Base-by-base conservation (phyloP, 1,140 invertebrate genomes). In the Chrysomallon squamiferum region DNA sequence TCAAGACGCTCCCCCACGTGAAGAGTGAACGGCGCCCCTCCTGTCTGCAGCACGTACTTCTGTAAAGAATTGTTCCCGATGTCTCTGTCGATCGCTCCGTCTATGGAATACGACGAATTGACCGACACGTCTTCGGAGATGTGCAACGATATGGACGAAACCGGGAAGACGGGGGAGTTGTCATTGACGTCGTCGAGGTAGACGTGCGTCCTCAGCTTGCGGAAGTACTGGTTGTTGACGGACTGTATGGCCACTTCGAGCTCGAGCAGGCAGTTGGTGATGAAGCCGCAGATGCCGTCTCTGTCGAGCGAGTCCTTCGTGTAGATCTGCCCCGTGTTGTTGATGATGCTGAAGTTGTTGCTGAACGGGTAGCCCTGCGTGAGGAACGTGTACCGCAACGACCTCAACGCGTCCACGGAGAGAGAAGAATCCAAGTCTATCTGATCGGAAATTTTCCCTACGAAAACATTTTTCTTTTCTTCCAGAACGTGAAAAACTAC, bases 121-220 rank as follows among this genome's bases (percentile, higher is more conserved):
- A 73, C 50, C 25, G 68, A 33, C 18, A 68, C 63, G 38, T 58
- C 59, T 33, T 75, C 73, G 3, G 68, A 56, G 27, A 73, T 69
- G 25, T 58, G 35, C 25, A 73, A 32, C 7, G 33, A 32, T n/a
- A 67, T 71, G 25, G 61, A 66, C 5, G 41, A 33, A 18, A 43
- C 2, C 3, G 52, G 54, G 32, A 75, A 75, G 11, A 52, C 35
- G 27, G 73, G 73, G 25, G 60, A 38, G 59, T 75, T 72, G 45
- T 75, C 73, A 32, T 75, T 75, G 7, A 68, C 67, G 49, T 75
- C 73, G 2, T 38, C 35, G n/a, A 75, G 58, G 9, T 62, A 69
- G 62, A 75, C 50, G 35, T 66, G 66, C 0, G 72, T 68, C 54
- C 66, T 71, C 15, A 75, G 18, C 62, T 69, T 65, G 45, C 69